These are phyloP conservation scores for Myioborus miniatus DNA, from an alignment of 2,797 vertebrate species.

Conservation along the genomic window DNA sequence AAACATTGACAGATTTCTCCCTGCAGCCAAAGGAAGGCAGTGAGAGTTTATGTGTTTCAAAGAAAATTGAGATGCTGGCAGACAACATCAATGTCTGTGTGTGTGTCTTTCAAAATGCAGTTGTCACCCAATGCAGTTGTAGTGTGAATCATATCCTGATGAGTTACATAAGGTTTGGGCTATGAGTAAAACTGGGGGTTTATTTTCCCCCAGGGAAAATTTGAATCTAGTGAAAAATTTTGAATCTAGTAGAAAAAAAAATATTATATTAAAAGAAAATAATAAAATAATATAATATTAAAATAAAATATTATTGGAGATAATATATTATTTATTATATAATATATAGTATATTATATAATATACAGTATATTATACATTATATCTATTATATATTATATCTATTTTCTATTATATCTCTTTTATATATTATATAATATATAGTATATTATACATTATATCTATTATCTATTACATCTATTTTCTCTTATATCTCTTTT, in stretches of 20 bases:
- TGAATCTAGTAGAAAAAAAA: not conserved
- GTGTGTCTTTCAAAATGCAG: conserved; percentile 26
- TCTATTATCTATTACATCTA: too few relatives aligned
- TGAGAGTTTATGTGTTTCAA: not conserved
- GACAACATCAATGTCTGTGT: conserved; percentile 10
- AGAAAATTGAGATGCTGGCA: conserved; percentile 38
- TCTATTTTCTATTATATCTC: too few relatives aligned
- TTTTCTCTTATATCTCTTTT: too few relatives aligned
- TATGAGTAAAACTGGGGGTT: not conserved
- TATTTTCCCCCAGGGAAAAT: not conserved
- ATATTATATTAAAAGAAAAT: not conserved
- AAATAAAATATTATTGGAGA: too few relatives aligned
- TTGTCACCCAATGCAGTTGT: not conserved
- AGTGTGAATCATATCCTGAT: not conserved
- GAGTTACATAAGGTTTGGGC: not conserved
- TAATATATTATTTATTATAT: too few relatives aligned
- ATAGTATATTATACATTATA: too few relatives aligned
- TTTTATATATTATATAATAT: too few relatives aligned
- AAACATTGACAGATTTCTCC: conserved; percentile 57
- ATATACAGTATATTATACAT: too few relatives aligned
- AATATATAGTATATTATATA: too few relatives aligned
- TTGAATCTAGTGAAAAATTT: not conserved
- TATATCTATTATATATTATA: too few relatives aligned
- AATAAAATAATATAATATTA: too few relatives aligned
- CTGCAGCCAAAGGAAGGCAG: conserved; percentile 7